Conservation (phyloP, 2,797 vertebrate genomes). For the Rachycentron canadum region DNA sequence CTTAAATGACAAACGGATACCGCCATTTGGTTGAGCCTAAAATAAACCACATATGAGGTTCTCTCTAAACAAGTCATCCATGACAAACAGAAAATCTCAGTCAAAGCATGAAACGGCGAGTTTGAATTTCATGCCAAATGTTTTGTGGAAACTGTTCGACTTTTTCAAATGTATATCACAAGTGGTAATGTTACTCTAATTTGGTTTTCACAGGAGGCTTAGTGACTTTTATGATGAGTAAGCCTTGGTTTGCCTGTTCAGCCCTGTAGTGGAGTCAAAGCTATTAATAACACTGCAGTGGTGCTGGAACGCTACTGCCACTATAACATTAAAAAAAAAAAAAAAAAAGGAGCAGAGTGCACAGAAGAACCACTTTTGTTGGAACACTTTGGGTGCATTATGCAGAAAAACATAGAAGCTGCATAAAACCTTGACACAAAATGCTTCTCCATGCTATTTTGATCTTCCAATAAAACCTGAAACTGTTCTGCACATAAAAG, state of each 20-base stretch:
- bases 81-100: neutral
- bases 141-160: neutral
- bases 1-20: neutral
- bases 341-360: slow-evolving; percentile 60
- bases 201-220: slow-evolving; percentile 39
- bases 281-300: slow-evolving; percentile 77
- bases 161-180: slow-evolving; percentile 5
- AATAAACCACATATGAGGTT: neutral
- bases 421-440: slow-evolving; percentile 53
- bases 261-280: slow-evolving; percentile 54
- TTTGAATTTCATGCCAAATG: slow-evolving; percentile 5
- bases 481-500: neutral
- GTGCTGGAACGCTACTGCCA: slow-evolving; percentile 61
- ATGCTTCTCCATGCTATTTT: slow-evolving; percentile 33
- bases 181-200: slow-evolving; percentile 15
- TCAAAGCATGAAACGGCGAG: neutral
- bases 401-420: slow-evolving; percentile 58
- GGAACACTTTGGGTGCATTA: slow-evolving; percentile 61
- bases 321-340: slow-evolving; percentile 66
- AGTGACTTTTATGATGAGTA: slow-evolving; percentile 68
- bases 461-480: slow-evolving; percentile 25
- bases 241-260: slow-evolving; percentile 61
- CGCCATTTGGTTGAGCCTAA: neutral
- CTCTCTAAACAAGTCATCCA: neutral
- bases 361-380: slow-evolving; percentile 59